Evolutionary conservation across 2,797 vertebrate genomes (phyloP), one percentile per base, ranked within the genome.

Genomic region (Sebastes alutus): DNA sequence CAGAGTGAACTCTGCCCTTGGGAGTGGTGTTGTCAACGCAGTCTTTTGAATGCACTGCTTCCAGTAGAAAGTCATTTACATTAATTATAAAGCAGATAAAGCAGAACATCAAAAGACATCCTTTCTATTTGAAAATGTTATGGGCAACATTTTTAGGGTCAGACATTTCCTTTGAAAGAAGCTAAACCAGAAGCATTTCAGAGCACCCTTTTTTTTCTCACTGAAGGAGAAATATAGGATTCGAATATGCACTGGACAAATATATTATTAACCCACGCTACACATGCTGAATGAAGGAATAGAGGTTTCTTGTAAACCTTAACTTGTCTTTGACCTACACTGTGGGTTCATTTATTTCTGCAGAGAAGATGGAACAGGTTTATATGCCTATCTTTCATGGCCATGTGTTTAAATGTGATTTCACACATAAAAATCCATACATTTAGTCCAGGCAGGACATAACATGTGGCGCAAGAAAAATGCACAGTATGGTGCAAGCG

Each of bases 401-500:
- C 56, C 46, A 32, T 75, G 72, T 77, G 55, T 76, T 80, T 75
- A 69, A 72, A 75, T 80, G 58, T 27, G 52, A 75, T 80, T 87
- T 83, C 55, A 72, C 55, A 58, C 56, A 63, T 65, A 30, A 20
- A 79, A 66, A 55, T 72, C 74, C 23, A 79, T 64, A 66, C 18
- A 64, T 75, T 63, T 78, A 35, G 30, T 33, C 13, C 25, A 68
- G 29, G 29, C 16, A 63, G 27, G 59, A 72, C 62, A 69, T 23
- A 62, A 32, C 23, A 20, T 61, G 35, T 56, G 22, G 46, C 49
- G 14, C 0, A 35, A 33, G 6, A 80, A 12, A 61, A 54, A 56
- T 46, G 16, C n/a, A 72, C 12, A 29, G 61, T 23, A 33, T 77
- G 8, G 56, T 70, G 63, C 49, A 56, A 64, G 65, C 1, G 2